Evolutionary conservation across 2,888 invertebrate genomes (phyloP), one percentile per base, ranked within the genome.

Genomic region (Dorcus parallelipipedus): DNA sequence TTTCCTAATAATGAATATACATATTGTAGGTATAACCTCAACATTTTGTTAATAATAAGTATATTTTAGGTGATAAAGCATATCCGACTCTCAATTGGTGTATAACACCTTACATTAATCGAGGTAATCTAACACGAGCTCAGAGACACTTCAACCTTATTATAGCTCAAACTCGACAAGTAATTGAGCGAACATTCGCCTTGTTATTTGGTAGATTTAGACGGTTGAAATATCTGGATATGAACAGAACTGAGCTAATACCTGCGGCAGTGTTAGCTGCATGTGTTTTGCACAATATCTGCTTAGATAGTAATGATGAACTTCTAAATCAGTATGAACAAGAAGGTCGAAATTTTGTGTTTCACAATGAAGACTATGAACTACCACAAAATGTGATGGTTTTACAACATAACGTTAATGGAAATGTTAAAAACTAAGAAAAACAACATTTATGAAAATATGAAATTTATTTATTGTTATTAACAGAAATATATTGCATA

Each of bases 211-310:
- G n/a, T n/a, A n/a, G n/a, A n/a, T 3, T 42, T 56, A 14, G 41
- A 54, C 9, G 48, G 9, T 43, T 57, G 43, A 56, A 56, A 23
- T 54, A 56, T 26, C 10, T 57, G 23, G 57, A 57, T 9, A 57
- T 57, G 57, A 56, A 9, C 7, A 43, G 38, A 33, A 26, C 45
- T 6, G 55, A 57, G 17, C 39, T 56, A 9, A 10, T 38, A 9
- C 54, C 57, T 14, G 6, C n/a, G 9, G 38, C 54, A 7, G 38
- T 57, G 10, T 38, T 57, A 10, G 54, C 48, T n/a, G 26, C 43
- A 10, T 57, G 57, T 38, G 43, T 53, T 1, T 10, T 56, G 10
- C 57, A 57, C 23, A 58, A 58, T 58, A 48, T 58, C 8, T 57
- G 58, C 42, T 39, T 58, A 26, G n/a, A 20, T 3, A 3, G 3